These are phyloP conservation scores for Psammodynastes pulverulentus DNA, from an alignment of 2,113 vertebrate genomes.

Conservation along the genomic window DNA sequence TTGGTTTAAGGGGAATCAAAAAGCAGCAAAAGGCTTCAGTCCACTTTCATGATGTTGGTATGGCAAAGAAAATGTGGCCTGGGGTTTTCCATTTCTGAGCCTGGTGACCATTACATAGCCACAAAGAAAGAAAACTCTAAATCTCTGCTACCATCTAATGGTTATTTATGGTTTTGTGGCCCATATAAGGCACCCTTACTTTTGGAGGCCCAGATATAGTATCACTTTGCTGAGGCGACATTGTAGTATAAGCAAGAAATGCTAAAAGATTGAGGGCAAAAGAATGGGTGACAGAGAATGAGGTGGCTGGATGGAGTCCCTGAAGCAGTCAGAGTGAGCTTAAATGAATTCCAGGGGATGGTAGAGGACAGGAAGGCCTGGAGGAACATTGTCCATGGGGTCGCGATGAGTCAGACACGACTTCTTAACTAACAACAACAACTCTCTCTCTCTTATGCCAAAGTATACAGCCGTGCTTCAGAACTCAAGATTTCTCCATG, in stretches of 20 bases:
- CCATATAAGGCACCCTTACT: not conserved
- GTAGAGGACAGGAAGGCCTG: too few species aligned
- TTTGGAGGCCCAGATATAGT: not conserved
- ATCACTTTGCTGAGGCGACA: not conserved
- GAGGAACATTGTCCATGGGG: too few species aligned
- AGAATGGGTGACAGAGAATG: too few species aligned
- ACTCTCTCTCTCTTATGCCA: not conserved
- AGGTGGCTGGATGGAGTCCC: too few species aligned
- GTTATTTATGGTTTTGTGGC: not conserved
- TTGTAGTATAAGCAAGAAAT: not conserved
- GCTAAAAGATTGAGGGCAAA: too few species aligned
- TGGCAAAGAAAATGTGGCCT: not conserved
- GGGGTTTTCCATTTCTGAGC: not conserved
- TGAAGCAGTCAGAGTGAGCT: too few species aligned
- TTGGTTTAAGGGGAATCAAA: not conserved
- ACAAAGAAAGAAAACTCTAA: not conserved
- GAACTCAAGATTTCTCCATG: not conserved
- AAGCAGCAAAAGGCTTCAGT: not conserved
- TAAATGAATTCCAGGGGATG: too few species aligned
- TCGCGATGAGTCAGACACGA: too few species aligned
- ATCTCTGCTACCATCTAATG: not conserved
- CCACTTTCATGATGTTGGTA: not conserved
- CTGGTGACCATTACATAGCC: not conserved
- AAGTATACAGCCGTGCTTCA: not conserved
- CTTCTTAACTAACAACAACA: too few species aligned